phyloP scores from a whole-genome alignment of 2,888 invertebrate species.

The Acholoe squamosa region DNA sequence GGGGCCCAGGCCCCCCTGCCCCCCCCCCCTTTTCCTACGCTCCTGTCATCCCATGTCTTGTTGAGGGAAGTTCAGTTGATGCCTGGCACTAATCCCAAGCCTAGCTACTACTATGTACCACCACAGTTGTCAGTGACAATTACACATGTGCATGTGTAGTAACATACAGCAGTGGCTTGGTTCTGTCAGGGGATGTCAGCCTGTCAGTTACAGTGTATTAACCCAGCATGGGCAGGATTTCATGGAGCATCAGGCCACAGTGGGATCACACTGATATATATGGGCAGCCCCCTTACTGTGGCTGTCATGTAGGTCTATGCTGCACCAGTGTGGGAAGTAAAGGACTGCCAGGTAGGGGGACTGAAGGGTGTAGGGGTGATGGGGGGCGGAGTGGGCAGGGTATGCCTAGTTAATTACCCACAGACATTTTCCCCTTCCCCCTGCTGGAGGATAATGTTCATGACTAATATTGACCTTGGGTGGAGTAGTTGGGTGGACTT shows the following conservation, averaged over 20 bases:
- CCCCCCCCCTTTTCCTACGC: too few species aligned
- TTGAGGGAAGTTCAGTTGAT: too few species aligned
- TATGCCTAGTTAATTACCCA: not conserved
- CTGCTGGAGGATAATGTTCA: not conserved
- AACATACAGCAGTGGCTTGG: not conserved
- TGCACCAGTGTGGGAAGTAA: not conserved
- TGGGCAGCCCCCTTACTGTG: too few species aligned
- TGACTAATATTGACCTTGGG: conserved; percentile 7
- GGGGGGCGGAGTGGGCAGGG: not conserved
- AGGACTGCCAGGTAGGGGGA: not conserved
- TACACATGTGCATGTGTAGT: too few species aligned
- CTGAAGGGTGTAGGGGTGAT: not conserved
- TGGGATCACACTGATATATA: not conserved
- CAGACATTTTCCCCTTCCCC: not conserved
- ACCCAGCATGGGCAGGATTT: not conserved
- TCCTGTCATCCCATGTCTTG: too few species aligned
- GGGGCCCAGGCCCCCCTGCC: too few species aligned
- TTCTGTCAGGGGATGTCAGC: not conserved
- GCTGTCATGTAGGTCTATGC: not conserved
- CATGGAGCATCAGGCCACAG: not conserved
- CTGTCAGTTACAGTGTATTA: not conserved
- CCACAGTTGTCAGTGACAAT: too few species aligned
- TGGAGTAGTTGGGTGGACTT: not conserved
- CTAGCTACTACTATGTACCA: too few species aligned
- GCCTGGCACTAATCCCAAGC: too few species aligned